phyloP scores from a whole-genome alignment of 2,113 vertebrate species.

The Cololabis saira region DNA sequence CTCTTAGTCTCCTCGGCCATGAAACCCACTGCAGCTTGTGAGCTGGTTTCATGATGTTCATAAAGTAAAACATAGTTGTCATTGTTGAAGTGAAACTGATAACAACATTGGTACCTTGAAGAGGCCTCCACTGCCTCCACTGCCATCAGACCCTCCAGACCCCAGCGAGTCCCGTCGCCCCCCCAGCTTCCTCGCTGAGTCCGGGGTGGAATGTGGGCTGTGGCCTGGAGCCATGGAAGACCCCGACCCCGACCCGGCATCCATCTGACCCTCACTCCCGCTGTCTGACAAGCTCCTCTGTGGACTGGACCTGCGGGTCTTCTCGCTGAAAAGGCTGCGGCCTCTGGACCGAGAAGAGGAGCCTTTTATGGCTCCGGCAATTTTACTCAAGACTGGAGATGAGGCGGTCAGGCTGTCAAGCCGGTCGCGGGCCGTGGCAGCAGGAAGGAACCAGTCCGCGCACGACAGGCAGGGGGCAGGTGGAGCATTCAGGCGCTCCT shows the following conservation, averaged over 20 bases:
- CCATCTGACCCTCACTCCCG: constrained; percentile 74
- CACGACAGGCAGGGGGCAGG: constrained; percentile 86
- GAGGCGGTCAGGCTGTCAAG: constrained; percentile 75
- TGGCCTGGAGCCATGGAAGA: constrained; percentile 42
- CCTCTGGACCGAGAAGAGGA: constrained; percentile 58
- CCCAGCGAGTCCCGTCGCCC: constrained; percentile 71
- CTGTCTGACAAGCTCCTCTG: constrained; percentile 77
- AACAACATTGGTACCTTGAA: constrained; percentile 74
- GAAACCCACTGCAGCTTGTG: too few species aligned
- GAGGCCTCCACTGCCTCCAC: constrained; percentile 73
- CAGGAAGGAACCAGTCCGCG: constrained; percentile 90
- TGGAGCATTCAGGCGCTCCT: constrained; percentile 83
- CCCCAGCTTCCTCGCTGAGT: constrained; percentile 71
- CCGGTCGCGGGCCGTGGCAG: constrained; percentile 74
- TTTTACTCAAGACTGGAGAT: constrained; percentile 84
- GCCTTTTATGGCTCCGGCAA: constrained; percentile 79
- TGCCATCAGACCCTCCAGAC: constrained; percentile 77
- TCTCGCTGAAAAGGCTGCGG: constrained; percentile 84
- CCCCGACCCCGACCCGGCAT: constrained; percentile 42
- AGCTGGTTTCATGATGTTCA: too few species aligned
- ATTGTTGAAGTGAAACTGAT: too few species aligned
- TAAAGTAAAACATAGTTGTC: too few species aligned
- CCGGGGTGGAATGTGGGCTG: constrained; percentile 67
- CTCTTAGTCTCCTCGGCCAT: too few species aligned
- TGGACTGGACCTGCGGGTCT: constrained; percentile 78